phyloP scores from a whole-genome alignment of 2,113 vertebrate genomes.

The Thamnaconus septentrionalis region DNA sequence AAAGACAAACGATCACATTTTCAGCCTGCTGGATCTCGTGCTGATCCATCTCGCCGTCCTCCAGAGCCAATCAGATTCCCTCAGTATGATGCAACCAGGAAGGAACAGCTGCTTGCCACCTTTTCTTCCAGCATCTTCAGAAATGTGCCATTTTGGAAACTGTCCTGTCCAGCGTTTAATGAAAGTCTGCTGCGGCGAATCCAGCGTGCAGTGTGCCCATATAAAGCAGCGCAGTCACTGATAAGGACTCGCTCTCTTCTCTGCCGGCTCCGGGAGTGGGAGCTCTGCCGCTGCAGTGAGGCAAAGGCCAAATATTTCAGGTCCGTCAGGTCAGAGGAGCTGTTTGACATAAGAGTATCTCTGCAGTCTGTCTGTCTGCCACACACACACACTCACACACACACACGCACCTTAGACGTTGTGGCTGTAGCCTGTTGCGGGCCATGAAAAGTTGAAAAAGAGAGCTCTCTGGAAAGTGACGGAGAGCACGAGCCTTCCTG shows the following conservation, averaged over 20 bases:
- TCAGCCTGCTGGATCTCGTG: too few species aligned
- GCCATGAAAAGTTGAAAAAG: too few species aligned
- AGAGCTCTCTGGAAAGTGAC: too few species aligned
- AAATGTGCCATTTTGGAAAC: neutral
- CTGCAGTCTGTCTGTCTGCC: slow-evolving; percentile 10
- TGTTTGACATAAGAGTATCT: slow-evolving; percentile 11
- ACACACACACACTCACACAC: neutral
- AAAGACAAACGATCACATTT: too few species aligned
- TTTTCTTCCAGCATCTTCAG: neutral
- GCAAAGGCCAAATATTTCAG: slow-evolving; percentile 41
- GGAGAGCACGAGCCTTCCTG: too few species aligned
- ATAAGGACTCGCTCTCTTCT: slow-evolving; percentile 32
- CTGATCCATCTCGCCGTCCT: too few species aligned
- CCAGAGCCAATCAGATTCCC: too few species aligned
- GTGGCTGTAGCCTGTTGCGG: too few species aligned
- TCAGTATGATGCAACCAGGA: too few species aligned
- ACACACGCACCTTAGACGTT: too few species aligned
- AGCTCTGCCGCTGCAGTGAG: slow-evolving; percentile 13
- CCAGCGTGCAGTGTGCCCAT: slow-evolving; percentile 12
- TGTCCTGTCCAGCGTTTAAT: slow-evolving; percentile 1
- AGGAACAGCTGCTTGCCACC: too few species aligned
- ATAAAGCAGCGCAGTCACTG: slow-evolving; percentile 39
- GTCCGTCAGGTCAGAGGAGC: slow-evolving; percentile 24
- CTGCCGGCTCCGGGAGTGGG: slow-evolving; percentile 24
- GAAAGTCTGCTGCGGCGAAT: neutral